Conservation (phyloP, 2,113 vertebrate species). For the Etheostoma cragini region DNA sequence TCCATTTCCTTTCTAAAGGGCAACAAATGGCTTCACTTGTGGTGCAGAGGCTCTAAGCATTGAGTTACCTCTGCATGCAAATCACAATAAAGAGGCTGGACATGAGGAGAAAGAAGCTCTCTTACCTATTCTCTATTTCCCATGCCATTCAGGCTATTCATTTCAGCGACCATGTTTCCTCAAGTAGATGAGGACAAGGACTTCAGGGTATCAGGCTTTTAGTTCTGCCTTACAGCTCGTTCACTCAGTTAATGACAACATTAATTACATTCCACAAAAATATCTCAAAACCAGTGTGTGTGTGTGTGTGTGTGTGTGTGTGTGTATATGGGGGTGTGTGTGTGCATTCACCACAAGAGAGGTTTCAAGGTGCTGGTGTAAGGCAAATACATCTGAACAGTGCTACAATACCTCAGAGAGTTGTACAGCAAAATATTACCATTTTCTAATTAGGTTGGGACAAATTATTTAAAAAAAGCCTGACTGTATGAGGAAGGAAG, state of each 20-base stretch:
- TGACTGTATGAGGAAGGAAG: constrained; percentile 44
- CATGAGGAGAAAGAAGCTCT: constrained; percentile 44
- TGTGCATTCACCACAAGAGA: constrained; percentile 43
- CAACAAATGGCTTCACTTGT: constrained; percentile 62
- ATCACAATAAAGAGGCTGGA: constrained; percentile 49
- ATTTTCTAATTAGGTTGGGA: constrained; percentile 71
- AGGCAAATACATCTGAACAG: constrained; percentile 61
- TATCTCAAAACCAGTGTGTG: constrained; percentile 33
- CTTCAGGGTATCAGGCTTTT: constrained; percentile 57
- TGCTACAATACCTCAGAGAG: constrained; percentile 67
- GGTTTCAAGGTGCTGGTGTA: constrained; percentile 65
- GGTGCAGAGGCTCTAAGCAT: constrained; percentile 52
- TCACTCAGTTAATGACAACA: constrained; percentile 76
- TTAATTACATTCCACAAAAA: constrained; percentile 75
- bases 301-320: too few relatives aligned
- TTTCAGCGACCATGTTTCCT: constrained; percentile 51
- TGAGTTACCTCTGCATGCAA: constrained; percentile 52
- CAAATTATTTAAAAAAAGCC: constrained; percentile 62
- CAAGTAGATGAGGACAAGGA: constrained; percentile 39
- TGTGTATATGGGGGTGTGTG: background rate
- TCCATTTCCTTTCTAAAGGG: constrained; percentile 69
- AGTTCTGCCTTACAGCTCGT: constrained; percentile 67
- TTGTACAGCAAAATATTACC: constrained; percentile 64
- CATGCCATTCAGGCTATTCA: constrained; percentile 43
- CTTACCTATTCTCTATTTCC: constrained; percentile 35